These are phyloP conservation scores for Dolomedes plantarius DNA, from an alignment of 2,888 invertebrate genomes.

Conservation along the genomic window DNA sequence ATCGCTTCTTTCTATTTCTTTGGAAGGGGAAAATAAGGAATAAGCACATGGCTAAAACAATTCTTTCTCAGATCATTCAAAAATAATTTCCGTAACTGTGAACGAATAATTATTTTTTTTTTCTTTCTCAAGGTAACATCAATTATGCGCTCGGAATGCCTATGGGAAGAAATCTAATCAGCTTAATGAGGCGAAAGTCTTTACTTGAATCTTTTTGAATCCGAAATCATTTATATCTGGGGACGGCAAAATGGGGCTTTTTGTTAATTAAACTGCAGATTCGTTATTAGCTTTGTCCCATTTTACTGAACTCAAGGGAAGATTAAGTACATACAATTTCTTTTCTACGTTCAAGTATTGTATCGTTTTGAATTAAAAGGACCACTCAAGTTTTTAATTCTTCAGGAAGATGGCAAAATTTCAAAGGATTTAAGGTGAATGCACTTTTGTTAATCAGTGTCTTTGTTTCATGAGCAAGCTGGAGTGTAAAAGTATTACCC, in stretches of 20 bases:
- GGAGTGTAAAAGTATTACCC: no score
- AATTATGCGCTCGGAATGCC: neutral
- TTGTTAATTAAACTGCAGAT: constrained; percentile 63
- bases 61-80: neutral
- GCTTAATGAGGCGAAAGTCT: neutral
- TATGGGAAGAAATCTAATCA: neutral
- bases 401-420: no score
- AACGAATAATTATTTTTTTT: neutral
- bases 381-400: no score
- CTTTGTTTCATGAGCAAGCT: no score
- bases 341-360: neutral
- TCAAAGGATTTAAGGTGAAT: no score
- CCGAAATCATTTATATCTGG: constrained; percentile 41
- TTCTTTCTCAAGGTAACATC: neutral
- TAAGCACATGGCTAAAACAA: no score
- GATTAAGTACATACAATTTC: neutral
- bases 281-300: constrained; percentile 33
- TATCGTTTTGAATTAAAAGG: neutral
- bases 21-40: no score
- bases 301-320: neutral
- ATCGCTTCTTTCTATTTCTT: no score
- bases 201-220: neutral
- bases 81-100: neutral
- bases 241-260: constrained; percentile 51
- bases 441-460: no score